Conservation (phyloP, 2,797 vertebrate species). For the Lepilemur septentrionalis region DNA sequence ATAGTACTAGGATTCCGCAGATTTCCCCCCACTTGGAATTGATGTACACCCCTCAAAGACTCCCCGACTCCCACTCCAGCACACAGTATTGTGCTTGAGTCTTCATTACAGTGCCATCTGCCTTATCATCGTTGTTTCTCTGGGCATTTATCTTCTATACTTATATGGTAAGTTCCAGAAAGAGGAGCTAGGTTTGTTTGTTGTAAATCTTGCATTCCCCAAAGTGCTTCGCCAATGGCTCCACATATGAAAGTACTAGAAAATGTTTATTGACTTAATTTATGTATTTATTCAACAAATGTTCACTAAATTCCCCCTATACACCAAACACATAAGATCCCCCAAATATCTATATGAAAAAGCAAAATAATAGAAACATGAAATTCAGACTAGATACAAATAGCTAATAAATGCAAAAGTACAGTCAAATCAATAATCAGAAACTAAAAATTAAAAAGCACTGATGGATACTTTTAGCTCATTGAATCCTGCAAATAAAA, state of each 20-base stretch:
- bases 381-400: neutral
- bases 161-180: neutral
- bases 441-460: neutral
- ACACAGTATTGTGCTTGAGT: neutral
- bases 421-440: neutral
- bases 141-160: neutral
- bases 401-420: neutral
- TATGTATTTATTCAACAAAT: neutral
- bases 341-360: neutral
- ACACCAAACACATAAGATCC: neutral
- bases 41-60: too few species aligned
- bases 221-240: neutral
- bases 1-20: neutral
- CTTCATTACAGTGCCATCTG: neutral
- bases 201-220: neutral
- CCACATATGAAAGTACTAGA: neutral
- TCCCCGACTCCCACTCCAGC: rapidly evolving
- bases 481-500: neutral
- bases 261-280: neutral
- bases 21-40: neutral
- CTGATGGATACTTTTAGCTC: neutral
- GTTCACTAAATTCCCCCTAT: neutral
- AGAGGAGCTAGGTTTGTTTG: neutral
- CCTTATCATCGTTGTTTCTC: neutral
- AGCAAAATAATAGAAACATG: neutral